phyloP scores from a whole-genome alignment of 1,140 invertebrate genomes.

The Drosophila kepulauana region DNA sequence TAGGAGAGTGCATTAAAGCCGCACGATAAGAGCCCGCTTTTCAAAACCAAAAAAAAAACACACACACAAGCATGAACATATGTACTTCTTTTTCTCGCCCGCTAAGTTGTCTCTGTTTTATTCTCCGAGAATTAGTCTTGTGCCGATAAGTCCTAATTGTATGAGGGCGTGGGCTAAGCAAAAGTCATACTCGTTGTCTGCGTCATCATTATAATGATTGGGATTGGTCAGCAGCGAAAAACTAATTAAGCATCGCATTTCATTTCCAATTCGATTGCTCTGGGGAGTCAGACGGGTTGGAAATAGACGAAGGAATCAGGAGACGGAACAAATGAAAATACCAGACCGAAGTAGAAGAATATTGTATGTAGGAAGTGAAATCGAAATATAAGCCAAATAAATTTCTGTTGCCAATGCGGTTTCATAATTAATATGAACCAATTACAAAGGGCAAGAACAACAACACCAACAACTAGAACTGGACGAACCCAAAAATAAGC shows the following conservation, averaged over 20 bases:
- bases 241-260: slow-evolving; percentile 83
- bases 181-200: slow-evolving; percentile 41
- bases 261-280: slow-evolving; percentile 67
- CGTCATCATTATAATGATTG: slow-evolving; percentile 46
- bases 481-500: slow-evolving; percentile 25
- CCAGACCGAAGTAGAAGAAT: slow-evolving; percentile 7
- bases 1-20: slow-evolving; percentile 7
- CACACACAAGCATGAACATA: too few relatives aligned
- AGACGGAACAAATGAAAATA: slow-evolving; percentile 20
- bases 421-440: slow-evolving; percentile 82
- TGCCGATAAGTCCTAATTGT: slow-evolving; percentile 24
- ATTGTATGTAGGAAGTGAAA: slow-evolving; percentile 51
- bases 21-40: slow-evolving; percentile 34
- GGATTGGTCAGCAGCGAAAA: slow-evolving; percentile 56
- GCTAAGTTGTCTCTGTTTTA: neutral
- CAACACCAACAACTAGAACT: slow-evolving; percentile 36
- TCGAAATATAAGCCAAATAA: slow-evolving; percentile 82
- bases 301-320: slow-evolving; percentile 7
- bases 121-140: neutral
- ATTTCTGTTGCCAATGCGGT: slow-evolving; percentile 77
- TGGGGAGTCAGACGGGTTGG: slow-evolving; percentile 34
- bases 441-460: slow-evolving; percentile 48
- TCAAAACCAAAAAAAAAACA: neutral
- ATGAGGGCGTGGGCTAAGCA: slow-evolving; percentile 12
- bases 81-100: neutral